A percentile compares a stretch with the other conserved stretches of the same genome.
phyloP scores from a whole-genome alignment of 2,113 vertebrate genomes.

The Bubalus kerabau region DNA sequence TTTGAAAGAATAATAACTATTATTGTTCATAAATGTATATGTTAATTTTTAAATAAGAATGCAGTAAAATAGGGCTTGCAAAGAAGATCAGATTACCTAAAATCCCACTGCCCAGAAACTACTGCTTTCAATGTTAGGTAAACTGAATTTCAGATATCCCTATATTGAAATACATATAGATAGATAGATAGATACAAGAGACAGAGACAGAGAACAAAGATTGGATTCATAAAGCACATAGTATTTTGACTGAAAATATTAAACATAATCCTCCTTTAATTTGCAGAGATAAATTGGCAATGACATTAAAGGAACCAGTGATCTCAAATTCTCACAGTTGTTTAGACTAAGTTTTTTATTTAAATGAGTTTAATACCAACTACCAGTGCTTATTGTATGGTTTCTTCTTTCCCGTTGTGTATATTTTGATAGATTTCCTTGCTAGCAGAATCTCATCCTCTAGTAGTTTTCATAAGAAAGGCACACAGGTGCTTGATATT shows the following conservation, averaged over 20 bases:
- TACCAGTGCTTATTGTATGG: not conserved
- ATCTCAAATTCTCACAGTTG: conserved; percentile 13
- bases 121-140: not conserved
- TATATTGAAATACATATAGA: not conserved
- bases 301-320: conserved; percentile 1
- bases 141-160: not conserved
- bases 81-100: not conserved
- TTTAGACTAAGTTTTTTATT: not conserved
- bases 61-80: not conserved
- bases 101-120: not conserved
- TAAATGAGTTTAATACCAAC: not conserved
- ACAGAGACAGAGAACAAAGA: not conserved
- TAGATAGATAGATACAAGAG: no score
- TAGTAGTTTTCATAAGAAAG: not conserved
- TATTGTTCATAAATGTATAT: conserved; percentile 17
- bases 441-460: not conserved
- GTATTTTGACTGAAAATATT: conserved; percentile 31
- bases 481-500: not conserved
- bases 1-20: conserved; percentile 30
- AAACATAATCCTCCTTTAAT: conserved; percentile 30
- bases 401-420: not conserved
- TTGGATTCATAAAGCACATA: conserved; percentile 5
- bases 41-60: conserved; percentile 34
- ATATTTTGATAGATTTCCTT: not conserved
- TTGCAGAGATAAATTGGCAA: conserved; percentile 4